These are phyloP conservation scores for Andrena bicolor DNA, from an alignment of 2,888 invertebrate species.

Conservation along the genomic window DNA sequence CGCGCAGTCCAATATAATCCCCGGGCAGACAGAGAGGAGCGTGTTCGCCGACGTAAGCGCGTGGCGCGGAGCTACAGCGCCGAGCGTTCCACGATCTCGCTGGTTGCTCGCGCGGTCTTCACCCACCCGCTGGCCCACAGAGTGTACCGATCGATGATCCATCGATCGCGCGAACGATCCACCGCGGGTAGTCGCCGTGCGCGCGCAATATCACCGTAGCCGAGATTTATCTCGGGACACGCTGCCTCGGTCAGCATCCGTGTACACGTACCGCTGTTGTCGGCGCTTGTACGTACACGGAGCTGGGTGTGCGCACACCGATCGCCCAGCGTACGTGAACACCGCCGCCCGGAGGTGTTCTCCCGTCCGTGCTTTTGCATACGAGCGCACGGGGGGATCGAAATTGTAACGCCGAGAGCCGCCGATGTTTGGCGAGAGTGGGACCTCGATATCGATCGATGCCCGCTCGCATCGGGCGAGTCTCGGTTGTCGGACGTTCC, in stretches of 20 bases:
- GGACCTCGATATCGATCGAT: neutral
- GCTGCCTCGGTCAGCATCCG: conserved; percentile 61
- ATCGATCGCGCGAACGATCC: conserved; percentile 74
- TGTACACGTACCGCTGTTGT: conserved; percentile 56
- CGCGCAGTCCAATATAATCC: conserved; percentile 53
- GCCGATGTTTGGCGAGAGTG: conserved; percentile 19
- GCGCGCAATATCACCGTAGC: conserved; percentile 61
- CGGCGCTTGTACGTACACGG: conserved; percentile 53
- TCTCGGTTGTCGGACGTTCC: conserved; percentile 7
- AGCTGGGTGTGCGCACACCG: conserved; percentile 19
- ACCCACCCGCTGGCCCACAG: conserved; percentile 64
- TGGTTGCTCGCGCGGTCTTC: conserved; percentile 44
- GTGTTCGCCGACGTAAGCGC: conserved; percentile 5
- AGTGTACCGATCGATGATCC: conserved; percentile 68
- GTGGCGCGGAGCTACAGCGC: conserved; percentile 30
- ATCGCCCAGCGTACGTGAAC: conserved; percentile 14
- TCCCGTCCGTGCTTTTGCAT: neutral
- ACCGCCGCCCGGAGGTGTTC: neutral
- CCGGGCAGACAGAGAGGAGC: neutral
- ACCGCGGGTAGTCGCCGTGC: conserved; percentile 59
- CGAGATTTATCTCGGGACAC: conserved; percentile 66
- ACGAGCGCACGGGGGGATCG: conserved; percentile 2
- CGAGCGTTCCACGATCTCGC: conserved; percentile 25
- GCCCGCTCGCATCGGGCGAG: neutral
- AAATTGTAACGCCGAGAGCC: conserved; percentile 29